Base-by-base conservation (phyloP, 2,888 invertebrate genomes). In the Meteorus colon region DNA sequence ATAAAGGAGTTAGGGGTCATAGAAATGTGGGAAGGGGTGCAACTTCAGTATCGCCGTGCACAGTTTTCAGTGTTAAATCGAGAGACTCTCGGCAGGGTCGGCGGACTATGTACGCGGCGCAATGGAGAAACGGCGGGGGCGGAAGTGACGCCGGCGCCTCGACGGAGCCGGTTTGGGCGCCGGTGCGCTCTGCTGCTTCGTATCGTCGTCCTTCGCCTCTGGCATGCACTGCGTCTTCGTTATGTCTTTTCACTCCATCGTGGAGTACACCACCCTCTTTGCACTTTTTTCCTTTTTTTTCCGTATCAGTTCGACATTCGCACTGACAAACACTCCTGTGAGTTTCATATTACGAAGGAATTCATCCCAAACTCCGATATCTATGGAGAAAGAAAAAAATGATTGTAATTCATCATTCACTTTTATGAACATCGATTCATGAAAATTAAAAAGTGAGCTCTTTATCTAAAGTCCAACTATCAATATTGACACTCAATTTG, bases 131-230 rank as follows among this genome's bases (percentile, higher is more conserved):
- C 29, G 80, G 75, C 79, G 84, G 82, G 83, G 82, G 86, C 89
- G 89, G 89, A 89, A 89, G 89, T 86, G 88, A 88, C 86, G 89
- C 87, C 88, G 89, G 89, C 89, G 89, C 88, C 89, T 87, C 88
- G 87, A 83, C 87, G 89, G 89, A 89, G 89, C 89, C 89, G 84
- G 80, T 79, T 82, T 84, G 88, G 88, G 88, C 87, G 89, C 88
- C 89, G 86, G 88, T 87, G 87, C 88, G 88, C 88, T 88, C 85
- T 86, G 86, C 82, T 88, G 88, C 87, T 82, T 87, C 84, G 84
- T 83, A 86, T 86, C 86, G 83, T 81, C 84, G 84, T 85, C 81
- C 82, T 81, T 83, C 81, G 77, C 77, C 79, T 80, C 77, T 80
- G 77, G 69, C 75, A 73, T 78, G 82, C 84, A 87, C 86, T 89